phyloP scores from a whole-genome alignment of 2,113 vertebrate species.

The Neodon shergylaensis region DNA sequence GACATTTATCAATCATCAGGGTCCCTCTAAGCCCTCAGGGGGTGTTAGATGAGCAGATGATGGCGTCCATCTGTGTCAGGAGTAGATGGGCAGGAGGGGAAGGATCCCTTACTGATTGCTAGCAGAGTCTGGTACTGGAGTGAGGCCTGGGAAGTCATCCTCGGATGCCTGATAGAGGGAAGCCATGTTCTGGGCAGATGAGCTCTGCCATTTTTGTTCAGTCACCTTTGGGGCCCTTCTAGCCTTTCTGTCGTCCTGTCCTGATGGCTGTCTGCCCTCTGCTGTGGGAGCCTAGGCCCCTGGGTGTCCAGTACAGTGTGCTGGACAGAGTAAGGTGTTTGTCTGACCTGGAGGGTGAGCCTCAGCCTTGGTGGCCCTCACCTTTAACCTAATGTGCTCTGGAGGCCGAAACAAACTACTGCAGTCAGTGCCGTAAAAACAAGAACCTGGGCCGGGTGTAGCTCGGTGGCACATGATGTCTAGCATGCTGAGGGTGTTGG shows the following conservation, averaged over 20 bases:
- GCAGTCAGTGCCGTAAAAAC: background rate
- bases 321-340: background rate
- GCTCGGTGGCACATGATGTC: background rate
- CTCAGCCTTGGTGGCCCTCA: background rate
- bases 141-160: background rate
- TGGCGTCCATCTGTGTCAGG: background rate
- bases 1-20: background rate
- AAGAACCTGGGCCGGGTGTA: background rate
- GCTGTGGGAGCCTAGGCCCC: background rate
- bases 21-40: rapidly evolving
- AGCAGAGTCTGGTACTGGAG: rapidly evolving
- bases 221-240: background rate
- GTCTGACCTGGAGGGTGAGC: background rate
- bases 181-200: rapidly evolving
- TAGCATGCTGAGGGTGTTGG: no score
- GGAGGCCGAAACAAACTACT: background rate
- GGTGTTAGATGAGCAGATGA: background rate
- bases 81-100: background rate
- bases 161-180: no score
- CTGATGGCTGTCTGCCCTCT: background rate
- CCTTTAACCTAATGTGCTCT: background rate
- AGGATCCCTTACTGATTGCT: rapidly evolving
- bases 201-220: rapidly evolving
- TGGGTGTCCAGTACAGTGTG: background rate
- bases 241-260: background rate